Conservation (phyloP, 2,113 vertebrate species). For the Cathartes aura region DNA sequence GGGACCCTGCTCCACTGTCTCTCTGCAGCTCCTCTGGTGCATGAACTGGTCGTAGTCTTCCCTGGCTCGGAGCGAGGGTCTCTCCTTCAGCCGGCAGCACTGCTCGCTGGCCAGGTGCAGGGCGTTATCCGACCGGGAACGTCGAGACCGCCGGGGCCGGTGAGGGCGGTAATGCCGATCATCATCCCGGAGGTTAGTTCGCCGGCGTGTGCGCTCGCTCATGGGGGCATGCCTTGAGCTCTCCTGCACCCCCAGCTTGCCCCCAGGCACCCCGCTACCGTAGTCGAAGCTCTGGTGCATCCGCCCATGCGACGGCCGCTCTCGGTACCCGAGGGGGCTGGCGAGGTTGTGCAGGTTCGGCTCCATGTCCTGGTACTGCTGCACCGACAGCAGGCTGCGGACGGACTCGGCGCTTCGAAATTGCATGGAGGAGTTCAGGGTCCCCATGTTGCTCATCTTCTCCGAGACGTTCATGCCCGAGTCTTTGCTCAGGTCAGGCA, state of each 20-base stretch:
- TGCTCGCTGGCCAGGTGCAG: conserved; percentile 91
- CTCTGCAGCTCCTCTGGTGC: conserved; percentile 84
- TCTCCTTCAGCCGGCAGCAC: conserved; percentile 81
- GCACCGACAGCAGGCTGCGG: conserved; percentile 86
- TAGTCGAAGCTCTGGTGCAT: conserved; percentile 91
- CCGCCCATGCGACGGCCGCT: conserved; percentile 73
- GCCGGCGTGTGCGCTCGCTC: conserved; percentile 86
- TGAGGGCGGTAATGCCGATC: conserved; percentile 83
- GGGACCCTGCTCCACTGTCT: conserved; percentile 80
- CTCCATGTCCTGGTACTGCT: conserved; percentile 91
- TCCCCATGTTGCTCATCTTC: conserved; percentile 92
- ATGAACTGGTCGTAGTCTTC: conserved; percentile 93
- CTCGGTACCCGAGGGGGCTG: conserved; percentile 83
- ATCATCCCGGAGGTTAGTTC: conserved; percentile 78
- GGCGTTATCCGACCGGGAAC: conserved; percentile 95
- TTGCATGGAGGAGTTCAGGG: conserved; percentile 90
- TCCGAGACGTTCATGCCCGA: conserved; percentile 95
- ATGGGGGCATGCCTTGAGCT: conserved; percentile 83
- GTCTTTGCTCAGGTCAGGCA: conserved; percentile 99
- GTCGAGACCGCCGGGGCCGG: conserved; percentile 85
- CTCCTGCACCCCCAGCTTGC: conserved; percentile 81
- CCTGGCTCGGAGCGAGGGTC: conserved; percentile 81
- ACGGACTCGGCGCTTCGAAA: conserved; percentile 94
- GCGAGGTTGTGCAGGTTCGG: conserved; percentile 77
- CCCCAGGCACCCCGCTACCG: conserved; percentile 83